Percentiles rank a stretch among this genome's conserved stretches.
Conservation (phyloP, 2,888 invertebrate genomes). For the Endotricha flammealis region DNA sequence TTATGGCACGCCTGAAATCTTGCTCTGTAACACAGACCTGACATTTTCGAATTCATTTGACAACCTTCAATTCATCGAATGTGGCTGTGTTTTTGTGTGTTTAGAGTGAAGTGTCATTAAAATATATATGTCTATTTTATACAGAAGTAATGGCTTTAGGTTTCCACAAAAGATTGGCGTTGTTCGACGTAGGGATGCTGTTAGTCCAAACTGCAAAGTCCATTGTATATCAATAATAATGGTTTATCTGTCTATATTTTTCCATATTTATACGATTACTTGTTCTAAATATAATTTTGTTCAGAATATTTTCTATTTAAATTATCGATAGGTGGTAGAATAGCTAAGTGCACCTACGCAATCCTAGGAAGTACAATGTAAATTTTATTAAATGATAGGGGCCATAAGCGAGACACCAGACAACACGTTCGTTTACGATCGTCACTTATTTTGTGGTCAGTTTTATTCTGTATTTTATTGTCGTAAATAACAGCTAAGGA, state of each 20-base stretch:
- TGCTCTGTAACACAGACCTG: no score
- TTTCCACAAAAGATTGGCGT: no score
- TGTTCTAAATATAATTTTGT: background rate
- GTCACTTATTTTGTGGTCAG: constrained; percentile 5
- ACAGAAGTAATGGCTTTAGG: no score
- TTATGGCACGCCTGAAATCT: no score
- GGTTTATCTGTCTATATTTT: background rate
- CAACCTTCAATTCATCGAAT: background rate
- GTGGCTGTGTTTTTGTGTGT: background rate
- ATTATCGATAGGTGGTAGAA: no score
- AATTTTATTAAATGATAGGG: constrained; percentile 12
- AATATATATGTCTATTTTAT: background rate
- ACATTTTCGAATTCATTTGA: background rate
- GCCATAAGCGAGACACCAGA: constrained; percentile 11
- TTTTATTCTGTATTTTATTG: constrained; percentile 7
- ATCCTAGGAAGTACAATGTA: constrained; percentile 20
- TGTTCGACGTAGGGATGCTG: no score
- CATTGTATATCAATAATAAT: background rate
- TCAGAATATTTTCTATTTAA: constrained; percentile 9
- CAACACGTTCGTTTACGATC: constrained; percentile 4
- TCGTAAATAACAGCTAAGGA: constrained; percentile 1
- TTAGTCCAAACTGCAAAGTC: no score
- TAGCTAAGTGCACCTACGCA: constrained; percentile 20
- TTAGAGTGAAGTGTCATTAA: background rate
- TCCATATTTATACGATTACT: background rate